phyloP scores from a whole-genome alignment of 2,888 invertebrate species.

The Amphipyra tragopoginis region DNA sequence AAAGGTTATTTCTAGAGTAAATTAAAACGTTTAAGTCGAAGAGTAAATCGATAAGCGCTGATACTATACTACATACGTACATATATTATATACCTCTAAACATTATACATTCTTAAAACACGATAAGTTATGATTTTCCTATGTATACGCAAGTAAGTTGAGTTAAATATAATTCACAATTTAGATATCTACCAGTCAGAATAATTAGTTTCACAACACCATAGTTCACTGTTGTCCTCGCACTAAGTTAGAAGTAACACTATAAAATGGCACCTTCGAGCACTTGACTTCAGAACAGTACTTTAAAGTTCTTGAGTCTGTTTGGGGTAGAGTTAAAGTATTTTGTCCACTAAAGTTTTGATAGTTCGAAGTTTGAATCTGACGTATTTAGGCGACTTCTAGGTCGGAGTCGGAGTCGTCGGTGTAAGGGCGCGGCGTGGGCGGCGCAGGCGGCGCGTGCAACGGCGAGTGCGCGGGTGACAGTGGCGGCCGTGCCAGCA shows the following conservation, averaged over 20 bases:
- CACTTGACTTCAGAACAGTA: conserved; percentile 28
- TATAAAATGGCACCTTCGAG: conserved; percentile 19
- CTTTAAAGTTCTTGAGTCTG: conserved; percentile 26
- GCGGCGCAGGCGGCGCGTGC: conserved; percentile 70
- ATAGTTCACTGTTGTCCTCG: conserved; percentile 33
- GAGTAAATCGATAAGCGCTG: conserved; percentile 30
- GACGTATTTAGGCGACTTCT: conserved; percentile 92
- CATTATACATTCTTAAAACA: conserved; percentile 56
- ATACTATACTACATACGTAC: conserved; percentile 36
- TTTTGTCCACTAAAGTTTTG: conserved; percentile 18
- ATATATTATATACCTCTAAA: conserved; percentile 51
- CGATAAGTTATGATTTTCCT: conserved; percentile 44
- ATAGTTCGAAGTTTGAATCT: conserved; percentile 4
- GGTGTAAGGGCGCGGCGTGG: conserved; percentile 85
- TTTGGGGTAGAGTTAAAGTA: conserved; percentile 2
- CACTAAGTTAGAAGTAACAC: conserved; percentile 34
- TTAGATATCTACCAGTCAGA: conserved; percentile 43
- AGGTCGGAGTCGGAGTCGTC: conserved; percentile 95
- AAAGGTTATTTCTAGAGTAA: conserved; percentile 31
- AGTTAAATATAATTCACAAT: conserved; percentile 52
- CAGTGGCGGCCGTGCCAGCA: conserved; percentile 70
- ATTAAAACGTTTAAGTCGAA: conserved; percentile 33
- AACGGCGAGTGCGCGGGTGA: conserved; percentile 67
- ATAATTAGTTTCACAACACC: conserved; percentile 32
- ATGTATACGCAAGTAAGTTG: conserved; percentile 44